Percentiles rank a stretch among this genome's conserved stretches.
Conservation (phyloP, 2,113 vertebrate species). For the Deroptyus accipitrinus region DNA sequence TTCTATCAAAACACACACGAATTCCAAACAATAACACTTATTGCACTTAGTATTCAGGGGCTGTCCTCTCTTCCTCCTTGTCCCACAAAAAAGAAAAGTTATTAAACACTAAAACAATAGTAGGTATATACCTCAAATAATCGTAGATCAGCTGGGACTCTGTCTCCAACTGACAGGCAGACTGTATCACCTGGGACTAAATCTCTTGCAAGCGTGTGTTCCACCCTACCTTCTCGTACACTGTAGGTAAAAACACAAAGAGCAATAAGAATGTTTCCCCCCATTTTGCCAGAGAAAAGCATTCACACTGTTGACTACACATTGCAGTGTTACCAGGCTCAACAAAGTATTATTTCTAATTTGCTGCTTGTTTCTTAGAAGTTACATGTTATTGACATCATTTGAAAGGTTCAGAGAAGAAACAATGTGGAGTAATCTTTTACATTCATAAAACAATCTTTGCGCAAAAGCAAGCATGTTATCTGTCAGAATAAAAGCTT, state of each 20-base stretch:
- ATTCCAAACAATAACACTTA: neutral
- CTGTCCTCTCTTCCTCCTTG: neutral
- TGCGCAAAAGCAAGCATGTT: neutral
- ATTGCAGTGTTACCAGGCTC: neutral
- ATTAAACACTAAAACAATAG: neutral
- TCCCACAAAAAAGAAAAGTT: neutral
- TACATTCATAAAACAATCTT: neutral
- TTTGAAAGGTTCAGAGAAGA: neutral
- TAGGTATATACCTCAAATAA: conserved; percentile 86
- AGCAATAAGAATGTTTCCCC: neutral
- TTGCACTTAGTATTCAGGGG: neutral
- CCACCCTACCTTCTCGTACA: conserved; percentile 87
- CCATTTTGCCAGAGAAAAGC: neutral
- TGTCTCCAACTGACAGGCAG: conserved; percentile 92
- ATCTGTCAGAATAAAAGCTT: neutral
- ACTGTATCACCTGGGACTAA: conserved; percentile 97
- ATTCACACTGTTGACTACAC: neutral
- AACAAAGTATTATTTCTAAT: neutral
- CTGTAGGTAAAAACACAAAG: conserved; percentile 58
- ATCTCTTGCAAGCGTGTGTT: conserved; percentile 91
- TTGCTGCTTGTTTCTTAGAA: neutral
- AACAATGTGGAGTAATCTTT: neutral
- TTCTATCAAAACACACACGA: neutral
- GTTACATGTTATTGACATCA: neutral
- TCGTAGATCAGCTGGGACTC: conserved; percentile 93